phyloP scores from a whole-genome alignment of 2,113 vertebrate genomes.

The Ceratotherium simum region DNA sequence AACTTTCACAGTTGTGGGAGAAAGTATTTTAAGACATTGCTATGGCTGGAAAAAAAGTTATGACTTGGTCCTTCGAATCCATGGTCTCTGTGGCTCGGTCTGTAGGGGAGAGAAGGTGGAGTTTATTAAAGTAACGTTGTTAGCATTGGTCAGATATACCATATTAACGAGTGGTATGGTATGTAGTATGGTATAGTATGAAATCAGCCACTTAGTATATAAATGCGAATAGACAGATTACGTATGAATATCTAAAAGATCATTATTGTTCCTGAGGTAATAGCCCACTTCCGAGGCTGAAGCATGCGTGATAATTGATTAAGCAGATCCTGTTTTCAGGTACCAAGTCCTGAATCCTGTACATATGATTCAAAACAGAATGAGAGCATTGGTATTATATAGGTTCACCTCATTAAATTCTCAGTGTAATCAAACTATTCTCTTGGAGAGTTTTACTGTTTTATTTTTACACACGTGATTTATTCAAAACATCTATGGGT shows the following conservation, averaged over 20 bases:
- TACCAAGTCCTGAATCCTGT: not conserved
- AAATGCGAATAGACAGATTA: not conserved
- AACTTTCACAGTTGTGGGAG: not conserved
- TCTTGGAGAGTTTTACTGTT: constrained; percentile 8
- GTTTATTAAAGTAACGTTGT: constrained; percentile 16
- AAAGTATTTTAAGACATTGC: constrained; percentile 7
- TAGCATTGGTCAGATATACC: not conserved
- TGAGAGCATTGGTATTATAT: not conserved
- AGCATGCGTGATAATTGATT: not conserved
- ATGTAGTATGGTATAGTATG: not conserved
- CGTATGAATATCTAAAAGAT: not conserved
- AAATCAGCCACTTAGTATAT: not conserved
- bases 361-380: not conserved
- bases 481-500: constrained; percentile 20
- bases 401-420: not conserved
- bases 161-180: not conserved
- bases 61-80: not conserved
- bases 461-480: constrained; percentile 20
- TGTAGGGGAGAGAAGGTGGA: not conserved
- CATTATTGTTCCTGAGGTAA: not conserved
- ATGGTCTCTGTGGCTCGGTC: not conserved
- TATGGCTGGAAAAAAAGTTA: not conserved
- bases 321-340: not conserved
- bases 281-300: not conserved
- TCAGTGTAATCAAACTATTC: not conserved